phyloP scores from a whole-genome alignment of 2,113 vertebrate genomes.

The Carettochelys insculpta region DNA sequence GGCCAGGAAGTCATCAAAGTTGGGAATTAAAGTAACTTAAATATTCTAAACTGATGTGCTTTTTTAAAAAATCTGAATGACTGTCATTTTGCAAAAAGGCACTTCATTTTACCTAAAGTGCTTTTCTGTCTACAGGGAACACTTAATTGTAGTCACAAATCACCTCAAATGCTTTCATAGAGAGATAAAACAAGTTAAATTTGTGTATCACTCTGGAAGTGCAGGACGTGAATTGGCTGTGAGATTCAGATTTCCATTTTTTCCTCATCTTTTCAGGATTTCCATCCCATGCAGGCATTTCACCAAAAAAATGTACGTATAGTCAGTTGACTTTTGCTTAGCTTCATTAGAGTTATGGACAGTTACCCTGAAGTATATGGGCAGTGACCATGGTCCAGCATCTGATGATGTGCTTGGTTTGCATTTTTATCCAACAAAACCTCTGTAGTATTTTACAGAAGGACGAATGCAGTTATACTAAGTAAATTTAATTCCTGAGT shows the following conservation, averaged over 20 bases:
- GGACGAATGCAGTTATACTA: not conserved
- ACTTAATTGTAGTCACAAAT: slow-evolving; percentile 73
- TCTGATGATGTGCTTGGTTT: not conserved
- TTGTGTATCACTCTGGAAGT: slow-evolving; percentile 46
- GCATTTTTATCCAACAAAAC: slow-evolving; percentile 25
- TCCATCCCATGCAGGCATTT: not conserved
- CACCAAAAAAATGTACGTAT: not conserved
- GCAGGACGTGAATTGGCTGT: slow-evolving; percentile 44
- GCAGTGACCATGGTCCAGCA: not conserved
- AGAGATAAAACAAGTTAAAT: slow-evolving; percentile 63
- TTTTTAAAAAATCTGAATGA: slow-evolving; percentile 61
- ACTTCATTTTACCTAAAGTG: slow-evolving; percentile 73
- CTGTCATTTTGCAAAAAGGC: slow-evolving; percentile 67
- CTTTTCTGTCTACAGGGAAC: slow-evolving; percentile 72
- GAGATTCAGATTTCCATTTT: slow-evolving; percentile 20
- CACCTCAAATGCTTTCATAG: slow-evolving; percentile 59
- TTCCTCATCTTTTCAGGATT: not conserved
- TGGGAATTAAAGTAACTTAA: slow-evolving; percentile 62
- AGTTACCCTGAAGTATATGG: not conserved
- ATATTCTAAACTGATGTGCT: slow-evolving; percentile 49
- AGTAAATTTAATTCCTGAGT: slow-evolving; percentile 13
- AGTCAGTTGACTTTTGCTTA: not conserved
- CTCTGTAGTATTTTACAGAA: not conserved
- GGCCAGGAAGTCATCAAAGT: slow-evolving; percentile 49
- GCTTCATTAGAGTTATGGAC: not conserved